These are phyloP conservation scores for Eretmocerus hayati DNA, from an alignment of 2,888 invertebrate species.

Conservation along the genomic window DNA sequence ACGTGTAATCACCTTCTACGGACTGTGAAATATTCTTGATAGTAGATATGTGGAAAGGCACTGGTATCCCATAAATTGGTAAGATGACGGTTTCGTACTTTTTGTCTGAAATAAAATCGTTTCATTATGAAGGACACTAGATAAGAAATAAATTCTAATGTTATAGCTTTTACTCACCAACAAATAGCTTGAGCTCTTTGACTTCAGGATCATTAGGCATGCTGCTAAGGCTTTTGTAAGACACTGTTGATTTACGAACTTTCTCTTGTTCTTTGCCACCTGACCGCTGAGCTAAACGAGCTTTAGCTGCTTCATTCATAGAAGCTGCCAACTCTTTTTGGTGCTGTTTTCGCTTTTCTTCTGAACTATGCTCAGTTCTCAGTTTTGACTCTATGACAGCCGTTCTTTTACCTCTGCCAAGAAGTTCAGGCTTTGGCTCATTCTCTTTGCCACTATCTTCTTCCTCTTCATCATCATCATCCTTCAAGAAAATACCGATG, in stretches of 20 bases:
- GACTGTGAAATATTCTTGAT: constrained; percentile 99
- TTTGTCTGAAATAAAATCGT: constrained; percentile 59
- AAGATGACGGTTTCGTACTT: constrained; percentile 98
- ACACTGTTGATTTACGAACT: constrained; percentile 87
- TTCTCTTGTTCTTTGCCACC: constrained; percentile 82
- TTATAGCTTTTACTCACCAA: constrained; percentile 58
- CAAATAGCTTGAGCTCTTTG: constrained; percentile 87
- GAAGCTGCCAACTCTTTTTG: constrained; percentile 88
- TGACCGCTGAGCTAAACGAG: constrained; percentile 81
- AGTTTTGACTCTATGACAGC: constrained; percentile 91
- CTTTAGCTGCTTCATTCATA: constrained; percentile 88
- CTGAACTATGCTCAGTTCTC: constrained; percentile 88
- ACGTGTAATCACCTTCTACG: constrained; percentile 98
- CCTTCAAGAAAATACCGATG: constrained; percentile 90
- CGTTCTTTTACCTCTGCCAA: constrained; percentile 76
- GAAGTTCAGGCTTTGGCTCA: constrained; percentile 59
- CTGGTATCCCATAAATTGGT: constrained; percentile 92
- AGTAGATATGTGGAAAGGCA: constrained; percentile 97
- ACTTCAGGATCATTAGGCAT: constrained; percentile 93
- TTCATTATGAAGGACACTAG: not conserved
- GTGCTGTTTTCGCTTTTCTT: constrained; percentile 94
- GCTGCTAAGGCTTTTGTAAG: constrained; percentile 86
- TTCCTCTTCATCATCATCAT: constrained; percentile 77
- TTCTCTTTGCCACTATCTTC: constrained; percentile 56
- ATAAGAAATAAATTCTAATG: not conserved